These are phyloP conservation scores for Cichlasoma orientale DNA, from an alignment of 2,797 vertebrate species.

Conservation along the genomic window DNA sequence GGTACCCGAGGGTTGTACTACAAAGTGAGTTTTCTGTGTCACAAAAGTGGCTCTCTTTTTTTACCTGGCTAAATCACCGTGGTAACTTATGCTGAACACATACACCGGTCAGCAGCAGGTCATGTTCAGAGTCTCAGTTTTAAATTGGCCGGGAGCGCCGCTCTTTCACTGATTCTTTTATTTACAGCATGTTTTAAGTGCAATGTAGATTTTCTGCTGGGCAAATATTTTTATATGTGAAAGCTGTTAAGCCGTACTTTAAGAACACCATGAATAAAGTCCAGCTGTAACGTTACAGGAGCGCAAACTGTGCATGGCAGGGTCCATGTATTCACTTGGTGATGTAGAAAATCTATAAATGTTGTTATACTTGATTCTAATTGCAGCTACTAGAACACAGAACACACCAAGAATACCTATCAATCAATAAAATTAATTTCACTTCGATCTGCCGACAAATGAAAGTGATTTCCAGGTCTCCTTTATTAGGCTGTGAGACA, in stretches of 20 bases:
- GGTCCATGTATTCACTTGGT: neutral
- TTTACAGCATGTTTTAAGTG: neutral
- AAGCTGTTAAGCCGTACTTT: neutral
- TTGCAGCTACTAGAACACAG: neutral
- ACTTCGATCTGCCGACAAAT: neutral
- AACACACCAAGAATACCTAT: neutral
- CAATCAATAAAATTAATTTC: neutral
- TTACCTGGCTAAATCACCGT: neutral
- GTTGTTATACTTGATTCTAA: neutral
- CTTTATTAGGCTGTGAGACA: too few relatives aligned
- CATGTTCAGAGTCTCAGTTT: neutral
- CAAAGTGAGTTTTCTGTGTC: neutral
- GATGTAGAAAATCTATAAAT: neutral
- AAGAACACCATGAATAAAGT: neutral
- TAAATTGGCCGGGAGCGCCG: neutral
- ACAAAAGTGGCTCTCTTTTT: neutral
- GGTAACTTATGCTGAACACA: neutral
- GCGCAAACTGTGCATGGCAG: neutral
- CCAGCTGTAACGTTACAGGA: neutral
- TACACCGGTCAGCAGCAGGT: neutral
- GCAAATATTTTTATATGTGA: neutral
- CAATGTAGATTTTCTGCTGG: neutral
- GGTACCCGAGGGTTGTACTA: neutral
- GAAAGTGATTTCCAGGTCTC: neutral
- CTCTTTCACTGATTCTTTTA: neutral